phyloP scores from a whole-genome alignment of 92 coral and sea anemone genomes.

The Phymanthus crucifer region DNA sequence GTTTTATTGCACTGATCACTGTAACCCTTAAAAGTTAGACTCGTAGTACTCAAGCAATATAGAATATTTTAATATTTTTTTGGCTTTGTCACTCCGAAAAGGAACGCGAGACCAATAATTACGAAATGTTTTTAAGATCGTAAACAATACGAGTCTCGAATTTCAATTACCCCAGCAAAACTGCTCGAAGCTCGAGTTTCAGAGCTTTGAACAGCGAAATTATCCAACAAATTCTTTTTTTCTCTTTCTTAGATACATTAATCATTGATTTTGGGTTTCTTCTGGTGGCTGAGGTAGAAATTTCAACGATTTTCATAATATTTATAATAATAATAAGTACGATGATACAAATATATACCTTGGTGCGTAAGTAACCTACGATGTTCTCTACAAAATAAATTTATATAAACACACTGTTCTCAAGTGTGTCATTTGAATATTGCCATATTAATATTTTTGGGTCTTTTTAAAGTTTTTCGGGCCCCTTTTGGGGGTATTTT shows the following conservation, averaged over 20 bases:
- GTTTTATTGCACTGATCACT: constrained; percentile 20
- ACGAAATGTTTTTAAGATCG: constrained; percentile 6
- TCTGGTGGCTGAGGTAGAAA: constrained; percentile 11
- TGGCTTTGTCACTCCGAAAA: background rate
- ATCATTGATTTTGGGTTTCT: constrained; percentile 17
- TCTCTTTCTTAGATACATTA: constrained; percentile 5
- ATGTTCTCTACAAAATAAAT: constrained; percentile 26
- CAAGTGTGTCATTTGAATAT: background rate
- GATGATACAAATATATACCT: constrained; percentile 17
- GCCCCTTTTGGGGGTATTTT: background rate
- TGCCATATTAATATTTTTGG: constrained; percentile 13
- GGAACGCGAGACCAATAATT: background rate
- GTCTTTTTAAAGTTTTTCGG: background rate
- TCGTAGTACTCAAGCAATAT: constrained; percentile 4
- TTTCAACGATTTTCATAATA: constrained; percentile 16
- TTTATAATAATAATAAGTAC: constrained; percentile 16
- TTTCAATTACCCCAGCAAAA: constrained; percentile 19
- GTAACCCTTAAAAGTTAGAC: background rate
- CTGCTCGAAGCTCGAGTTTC: background rate
- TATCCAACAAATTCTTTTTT: background rate
- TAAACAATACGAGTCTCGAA: constrained; percentile 16
- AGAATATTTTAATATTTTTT: constrained; percentile 3
- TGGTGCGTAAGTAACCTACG: background rate
- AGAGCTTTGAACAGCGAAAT: constrained; percentile 1
- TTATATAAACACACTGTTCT: background rate